A percentile compares a stretch with the other conserved stretches of the same genome.
These are phyloP conservation scores for Opisthograptis luteolata DNA, from an alignment of 2,888 invertebrate species.

Conservation along the genomic window DNA sequence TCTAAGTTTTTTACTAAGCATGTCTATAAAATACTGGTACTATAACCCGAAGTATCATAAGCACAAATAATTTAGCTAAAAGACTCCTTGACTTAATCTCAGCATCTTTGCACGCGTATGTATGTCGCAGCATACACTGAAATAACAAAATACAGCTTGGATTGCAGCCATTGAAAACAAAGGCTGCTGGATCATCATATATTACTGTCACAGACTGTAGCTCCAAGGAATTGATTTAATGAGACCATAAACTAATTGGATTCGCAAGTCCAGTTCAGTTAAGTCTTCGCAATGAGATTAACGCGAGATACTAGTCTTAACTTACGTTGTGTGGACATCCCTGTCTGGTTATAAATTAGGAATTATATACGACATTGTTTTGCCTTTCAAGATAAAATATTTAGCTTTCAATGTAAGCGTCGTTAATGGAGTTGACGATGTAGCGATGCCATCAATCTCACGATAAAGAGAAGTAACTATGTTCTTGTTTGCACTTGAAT, in stretches of 20 bases:
- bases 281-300: slow-evolving; percentile 62
- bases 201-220: slow-evolving; percentile 70
- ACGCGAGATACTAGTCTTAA: slow-evolving; percentile 53
- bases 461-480: slow-evolving; percentile 19
- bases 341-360: slow-evolving; percentile 64
- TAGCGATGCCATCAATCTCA: slow-evolving; percentile 20
- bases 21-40: neutral
- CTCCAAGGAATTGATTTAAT: slow-evolving; percentile 72
- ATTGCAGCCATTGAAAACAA: slow-evolving; percentile 75
- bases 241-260: slow-evolving; percentile 79
- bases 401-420: slow-evolving; percentile 48
- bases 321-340: slow-evolving; percentile 52
- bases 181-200: slow-evolving; percentile 65
- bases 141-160: slow-evolving; percentile 80
- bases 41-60: slow-evolving; percentile 7
- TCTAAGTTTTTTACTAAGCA: too few species aligned
- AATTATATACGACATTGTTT: slow-evolving; percentile 61
- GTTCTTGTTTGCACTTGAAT: slow-evolving; percentile 15
- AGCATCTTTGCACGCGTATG: slow-evolving; percentile 19
- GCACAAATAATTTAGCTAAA: slow-evolving; percentile 6
- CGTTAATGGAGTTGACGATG: slow-evolving; percentile 44
- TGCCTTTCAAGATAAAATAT: slow-evolving; percentile 59
- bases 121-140: slow-evolving; percentile 52
- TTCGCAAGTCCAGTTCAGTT: slow-evolving; percentile 69
- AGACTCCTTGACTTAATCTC: slow-evolving; percentile 33